Conservation (phyloP, 2,888 invertebrate genomes). For the Pristionchus mayeri region DNA sequence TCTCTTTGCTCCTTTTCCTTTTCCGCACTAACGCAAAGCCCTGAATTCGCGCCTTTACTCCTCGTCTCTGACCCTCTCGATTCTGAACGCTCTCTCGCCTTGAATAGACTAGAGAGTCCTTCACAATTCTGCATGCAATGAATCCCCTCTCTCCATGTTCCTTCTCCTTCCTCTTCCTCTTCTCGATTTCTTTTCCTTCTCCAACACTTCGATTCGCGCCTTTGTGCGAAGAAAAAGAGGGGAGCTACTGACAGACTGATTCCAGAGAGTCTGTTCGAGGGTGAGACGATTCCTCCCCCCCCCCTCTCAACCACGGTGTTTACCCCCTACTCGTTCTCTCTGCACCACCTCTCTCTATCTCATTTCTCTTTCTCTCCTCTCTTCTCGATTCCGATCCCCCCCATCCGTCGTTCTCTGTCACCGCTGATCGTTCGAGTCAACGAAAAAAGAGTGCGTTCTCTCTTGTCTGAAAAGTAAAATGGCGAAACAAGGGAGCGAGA, state of each 20-base stretch:
- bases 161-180: neutral
- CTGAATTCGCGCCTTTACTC: neutral
- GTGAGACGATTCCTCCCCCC: too few relatives aligned
- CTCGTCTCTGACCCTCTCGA: neutral
- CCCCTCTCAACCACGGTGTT: neutral
- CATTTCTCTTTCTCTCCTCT: neutral
- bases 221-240: neutral
- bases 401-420: neutral
- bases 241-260: neutral
- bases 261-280: slow-evolving; percentile 11
- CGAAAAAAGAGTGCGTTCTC: neutral
- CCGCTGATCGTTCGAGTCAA: slow-evolving; percentile 12
- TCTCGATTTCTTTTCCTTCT: slow-evolving; percentile 6
- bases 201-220: neutral
- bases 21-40: neutral
- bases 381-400: too few relatives aligned
- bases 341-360: neutral
- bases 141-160: neutral
- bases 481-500: neutral
- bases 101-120: neutral
- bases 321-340: slow-evolving; percentile 3
- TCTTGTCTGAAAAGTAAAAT: neutral
- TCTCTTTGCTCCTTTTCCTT: neutral
- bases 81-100: neutral
- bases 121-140: too few relatives aligned